Percentiles rank a stretch among this genome's conserved stretches.
These are phyloP conservation scores for Synanthedon vespiformis DNA, from an alignment of 2,888 invertebrate species.

Conservation along the genomic window DNA sequence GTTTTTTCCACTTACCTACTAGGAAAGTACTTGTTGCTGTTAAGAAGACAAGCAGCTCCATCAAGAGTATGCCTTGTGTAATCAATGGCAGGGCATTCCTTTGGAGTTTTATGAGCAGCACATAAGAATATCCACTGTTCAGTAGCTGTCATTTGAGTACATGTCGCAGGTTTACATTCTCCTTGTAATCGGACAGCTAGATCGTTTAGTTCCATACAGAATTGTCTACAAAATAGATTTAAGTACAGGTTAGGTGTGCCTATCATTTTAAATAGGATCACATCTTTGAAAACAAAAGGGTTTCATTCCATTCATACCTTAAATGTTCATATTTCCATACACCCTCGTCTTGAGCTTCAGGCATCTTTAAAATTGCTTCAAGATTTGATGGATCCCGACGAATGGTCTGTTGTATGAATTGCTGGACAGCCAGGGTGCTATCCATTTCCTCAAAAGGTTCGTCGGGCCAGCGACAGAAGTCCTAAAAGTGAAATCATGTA, in stretches of 20 bases:
- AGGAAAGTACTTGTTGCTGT: slow-evolving; percentile 99
- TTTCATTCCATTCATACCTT: slow-evolving; percentile 61
- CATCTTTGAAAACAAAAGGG: background rate
- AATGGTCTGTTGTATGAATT: slow-evolving; percentile 98
- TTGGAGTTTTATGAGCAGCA: slow-evolving; percentile 99
- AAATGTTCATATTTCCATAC: slow-evolving; percentile 99
- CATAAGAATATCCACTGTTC: slow-evolving; percentile 99
- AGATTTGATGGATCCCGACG: slow-evolving; percentile 92
- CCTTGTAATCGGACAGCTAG: slow-evolving; percentile 94
- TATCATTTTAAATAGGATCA: background rate
- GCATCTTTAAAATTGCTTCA: slow-evolving; percentile 94
- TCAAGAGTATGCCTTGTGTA: slow-evolving; percentile 98
- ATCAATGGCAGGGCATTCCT: slow-evolving; percentile 99
- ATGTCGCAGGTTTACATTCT: slow-evolving; percentile 96
- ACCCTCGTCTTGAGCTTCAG: slow-evolving; percentile 97
- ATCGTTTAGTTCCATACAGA: slow-evolving; percentile 99
- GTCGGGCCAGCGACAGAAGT: slow-evolving; percentile 98
- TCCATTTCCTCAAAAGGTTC: slow-evolving; percentile 99
- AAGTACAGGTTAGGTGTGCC: background rate
- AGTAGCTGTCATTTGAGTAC: slow-evolving; percentile 99
- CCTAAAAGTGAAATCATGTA: slow-evolving; percentile 63
- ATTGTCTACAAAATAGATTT: slow-evolving; percentile 75
- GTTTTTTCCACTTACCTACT: slow-evolving; percentile 78
- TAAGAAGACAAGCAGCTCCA: slow-evolving; percentile 97
- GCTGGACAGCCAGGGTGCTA: slow-evolving; percentile 97